Evolutionary conservation across 1,140 invertebrate species (phyloP).

Genomic region (Lepidostoma basale): DNA sequence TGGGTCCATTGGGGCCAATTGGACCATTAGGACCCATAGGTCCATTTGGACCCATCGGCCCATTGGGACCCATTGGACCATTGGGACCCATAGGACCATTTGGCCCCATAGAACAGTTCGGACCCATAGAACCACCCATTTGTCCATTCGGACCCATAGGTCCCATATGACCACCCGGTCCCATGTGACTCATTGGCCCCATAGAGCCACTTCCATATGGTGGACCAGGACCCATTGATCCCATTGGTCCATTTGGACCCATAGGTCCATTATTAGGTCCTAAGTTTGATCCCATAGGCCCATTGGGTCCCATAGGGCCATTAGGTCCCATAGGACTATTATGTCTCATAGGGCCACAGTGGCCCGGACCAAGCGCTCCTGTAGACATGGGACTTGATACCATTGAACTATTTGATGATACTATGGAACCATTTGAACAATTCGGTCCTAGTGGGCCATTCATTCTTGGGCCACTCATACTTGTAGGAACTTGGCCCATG

Average conservation of each 20-base stretch:
- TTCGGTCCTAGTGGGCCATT: slow-evolving; percentile 60
- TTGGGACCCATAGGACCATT: slow-evolving; percentile 50
- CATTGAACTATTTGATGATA: slow-evolving; percentile 57
- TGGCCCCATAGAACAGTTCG: slow-evolving; percentile 50
- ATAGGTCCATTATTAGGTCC: slow-evolving; percentile 59
- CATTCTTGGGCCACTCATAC: slow-evolving; percentile 61
- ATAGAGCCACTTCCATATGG: slow-evolving; percentile 56
- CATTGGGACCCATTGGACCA: slow-evolving; percentile 57
- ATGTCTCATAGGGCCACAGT: slow-evolving; percentile 61
- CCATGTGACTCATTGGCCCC: slow-evolving; percentile 53
- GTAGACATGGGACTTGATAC: slow-evolving; percentile 59
- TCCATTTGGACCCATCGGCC: slow-evolving; percentile 56
- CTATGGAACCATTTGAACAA: slow-evolving; percentile 60
- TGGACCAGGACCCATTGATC: slow-evolving; percentile 58
- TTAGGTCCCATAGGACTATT: slow-evolving; percentile 60
- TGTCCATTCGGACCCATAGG: slow-evolving; percentile 60
- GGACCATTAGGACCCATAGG: slow-evolving; percentile 60
- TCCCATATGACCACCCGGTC: slow-evolving; percentile 48
- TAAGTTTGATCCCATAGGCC: slow-evolving; percentile 51
- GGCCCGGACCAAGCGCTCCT: slow-evolving; percentile 57
- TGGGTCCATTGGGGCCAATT: slow-evolving; percentile 58
- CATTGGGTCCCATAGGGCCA: slow-evolving; percentile 51
- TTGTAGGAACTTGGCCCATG: slow-evolving; percentile 59
- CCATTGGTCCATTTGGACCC: slow-evolving; percentile 59
- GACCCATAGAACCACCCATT: slow-evolving; percentile 50